Conservation (phyloP, 1,140 invertebrate genomes). For the Heliothis subflexa region DNA sequence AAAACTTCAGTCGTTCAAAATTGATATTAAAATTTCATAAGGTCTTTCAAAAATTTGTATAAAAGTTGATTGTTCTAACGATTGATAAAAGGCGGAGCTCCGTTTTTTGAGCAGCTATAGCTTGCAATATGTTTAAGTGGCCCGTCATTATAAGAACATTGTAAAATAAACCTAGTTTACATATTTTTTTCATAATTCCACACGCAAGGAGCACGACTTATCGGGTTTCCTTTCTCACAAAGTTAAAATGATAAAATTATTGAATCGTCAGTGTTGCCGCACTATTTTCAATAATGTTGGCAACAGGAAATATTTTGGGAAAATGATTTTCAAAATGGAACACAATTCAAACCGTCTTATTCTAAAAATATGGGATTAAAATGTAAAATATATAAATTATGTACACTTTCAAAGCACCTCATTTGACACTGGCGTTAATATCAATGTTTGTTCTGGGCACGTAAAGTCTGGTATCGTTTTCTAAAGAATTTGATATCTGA, state of each 20-base stretch:
- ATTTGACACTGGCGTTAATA: slow-evolving; percentile 77
- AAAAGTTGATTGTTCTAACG: slow-evolving; percentile 38
- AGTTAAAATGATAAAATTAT: slow-evolving; percentile 41
- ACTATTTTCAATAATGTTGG: slow-evolving; percentile 43
- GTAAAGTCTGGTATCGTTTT: slow-evolving; percentile 29
- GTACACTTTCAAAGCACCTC: slow-evolving; percentile 79
- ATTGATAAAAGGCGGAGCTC: slow-evolving; percentile 41
- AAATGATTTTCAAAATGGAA: slow-evolving; percentile 57
- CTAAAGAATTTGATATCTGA: slow-evolving; percentile 11
- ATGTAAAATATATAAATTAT: slow-evolving; percentile 68
- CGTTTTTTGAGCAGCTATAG: slow-evolving; percentile 21
- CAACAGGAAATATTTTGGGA: slow-evolving; percentile 39
- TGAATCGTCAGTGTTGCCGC: slow-evolving; percentile 46
- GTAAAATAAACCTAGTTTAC: slow-evolving; percentile 33
- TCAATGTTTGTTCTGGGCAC: slow-evolving; percentile 66
- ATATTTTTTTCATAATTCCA: slow-evolving; percentile 30
- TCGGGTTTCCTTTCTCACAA: slow-evolving; percentile 28
- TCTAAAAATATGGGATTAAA: slow-evolving; percentile 61
- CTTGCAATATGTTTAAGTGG: slow-evolving; percentile 39
- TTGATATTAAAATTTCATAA: slow-evolving; percentile 50
- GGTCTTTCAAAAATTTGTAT: slow-evolving; percentile 46
- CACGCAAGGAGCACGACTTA: slow-evolving; percentile 40
- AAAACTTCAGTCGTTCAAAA: slow-evolving; percentile 61
- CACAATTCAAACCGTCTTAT: slow-evolving; percentile 64
- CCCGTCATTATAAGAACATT: slow-evolving; percentile 37